phyloP scores from a whole-genome alignment of 1,140 invertebrate species.

The Melipona quadrifasciata region DNA sequence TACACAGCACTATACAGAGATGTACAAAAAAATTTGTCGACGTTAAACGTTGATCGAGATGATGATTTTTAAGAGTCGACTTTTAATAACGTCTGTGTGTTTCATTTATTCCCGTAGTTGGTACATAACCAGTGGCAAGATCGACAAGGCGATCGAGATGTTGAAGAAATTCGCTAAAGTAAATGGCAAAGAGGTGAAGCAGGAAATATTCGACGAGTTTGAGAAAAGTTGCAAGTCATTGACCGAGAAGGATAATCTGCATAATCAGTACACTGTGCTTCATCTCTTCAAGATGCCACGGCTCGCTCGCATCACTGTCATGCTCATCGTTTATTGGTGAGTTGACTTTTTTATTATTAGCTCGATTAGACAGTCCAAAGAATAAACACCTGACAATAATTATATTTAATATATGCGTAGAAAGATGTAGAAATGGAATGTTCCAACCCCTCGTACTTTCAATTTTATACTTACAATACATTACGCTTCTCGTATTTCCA shows the following conservation, averaged over 20 bases:
- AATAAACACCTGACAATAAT: background rate
- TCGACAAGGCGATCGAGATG: constrained; percentile 90
- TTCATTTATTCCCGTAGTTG: constrained; percentile 79
- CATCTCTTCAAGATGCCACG: constrained; percentile 90
- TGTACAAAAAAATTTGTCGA: background rate
- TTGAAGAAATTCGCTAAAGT: constrained; percentile 90
- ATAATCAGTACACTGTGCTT: constrained; percentile 88
- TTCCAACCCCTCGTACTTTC: too few relatives aligned
- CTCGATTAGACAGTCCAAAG: background rate
- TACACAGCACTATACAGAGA: background rate
- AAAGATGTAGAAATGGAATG: too few relatives aligned
- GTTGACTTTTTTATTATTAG: background rate
- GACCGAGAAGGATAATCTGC: constrained; percentile 85
- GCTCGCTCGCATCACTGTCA: constrained; percentile 87
- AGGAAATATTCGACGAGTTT: constrained; percentile 88
- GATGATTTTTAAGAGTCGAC: background rate
- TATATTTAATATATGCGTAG: background rate
- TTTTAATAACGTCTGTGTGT: background rate
- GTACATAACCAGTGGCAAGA: constrained; percentile 90
- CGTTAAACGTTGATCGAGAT: background rate
- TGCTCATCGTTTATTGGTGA: constrained; percentile 90
- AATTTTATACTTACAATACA: too few relatives aligned
- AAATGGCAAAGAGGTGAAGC: constrained; percentile 88
- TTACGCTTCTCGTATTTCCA: too few relatives aligned
- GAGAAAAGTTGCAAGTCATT: constrained; percentile 85